These are phyloP conservation scores for Brachyptera risi DNA, from an alignment of 2,888 invertebrate genomes.

Conservation along the genomic window DNA sequence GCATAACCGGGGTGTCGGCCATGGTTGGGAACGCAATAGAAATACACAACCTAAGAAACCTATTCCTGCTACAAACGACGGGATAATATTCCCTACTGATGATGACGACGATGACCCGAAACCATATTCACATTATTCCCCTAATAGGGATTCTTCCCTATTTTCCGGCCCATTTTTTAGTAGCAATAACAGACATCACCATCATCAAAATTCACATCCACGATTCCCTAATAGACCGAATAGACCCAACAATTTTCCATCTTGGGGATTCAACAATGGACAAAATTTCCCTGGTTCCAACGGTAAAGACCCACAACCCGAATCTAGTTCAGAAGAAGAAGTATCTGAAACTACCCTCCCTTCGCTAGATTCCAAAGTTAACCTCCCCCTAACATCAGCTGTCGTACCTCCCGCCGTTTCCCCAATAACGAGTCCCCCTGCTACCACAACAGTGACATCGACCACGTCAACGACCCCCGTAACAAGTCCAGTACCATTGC, in stretches of 20 bases:
- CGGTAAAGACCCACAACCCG: too few relatives aligned
- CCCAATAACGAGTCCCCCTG: neutral
- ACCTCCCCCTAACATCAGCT: neutral
- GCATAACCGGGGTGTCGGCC: neutral
- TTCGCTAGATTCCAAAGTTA: too few relatives aligned
- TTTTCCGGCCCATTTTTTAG: conserved; percentile 2
- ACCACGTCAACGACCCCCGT: neutral
- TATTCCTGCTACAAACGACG: neutral
- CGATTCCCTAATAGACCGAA: too few relatives aligned
- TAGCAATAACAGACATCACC: neutral
- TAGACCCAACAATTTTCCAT: too few relatives aligned
- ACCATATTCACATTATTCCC: neutral
- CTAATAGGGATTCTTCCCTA: neutral
- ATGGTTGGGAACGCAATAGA: neutral
- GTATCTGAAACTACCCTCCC: too few relatives aligned
- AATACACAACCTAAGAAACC: neutral
- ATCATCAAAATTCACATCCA: too few relatives aligned
- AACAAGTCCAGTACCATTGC: neutral
- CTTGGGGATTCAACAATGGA: too few relatives aligned
- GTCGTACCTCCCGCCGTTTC: neutral
- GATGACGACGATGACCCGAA: neutral
- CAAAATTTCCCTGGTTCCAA: too few relatives aligned
- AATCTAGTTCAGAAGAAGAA: too few relatives aligned
- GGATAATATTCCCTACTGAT: conserved; percentile 8
- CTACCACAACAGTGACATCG: neutral